These are phyloP conservation scores for Pantherophis guttatus DNA, from an alignment of 2,113 vertebrate species.

Conservation along the genomic window DNA sequence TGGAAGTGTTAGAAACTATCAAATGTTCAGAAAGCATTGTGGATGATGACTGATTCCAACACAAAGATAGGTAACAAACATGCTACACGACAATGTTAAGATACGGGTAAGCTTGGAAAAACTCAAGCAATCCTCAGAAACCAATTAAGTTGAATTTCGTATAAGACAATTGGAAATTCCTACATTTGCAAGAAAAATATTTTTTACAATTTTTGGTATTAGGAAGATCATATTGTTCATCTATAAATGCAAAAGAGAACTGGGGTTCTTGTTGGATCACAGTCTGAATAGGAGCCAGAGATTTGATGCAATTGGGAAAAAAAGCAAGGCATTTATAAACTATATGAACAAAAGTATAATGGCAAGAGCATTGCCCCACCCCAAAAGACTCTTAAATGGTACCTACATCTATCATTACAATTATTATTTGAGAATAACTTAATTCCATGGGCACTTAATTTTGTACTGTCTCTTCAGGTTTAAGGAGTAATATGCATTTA, in stretches of 20 bases:
- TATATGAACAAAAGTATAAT: neutral
- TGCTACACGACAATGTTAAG: neutral
- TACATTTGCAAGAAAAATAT: neutral
- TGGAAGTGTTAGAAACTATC: neutral
- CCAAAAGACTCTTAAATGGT: too few relatives aligned
- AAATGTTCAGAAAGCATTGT: neutral
- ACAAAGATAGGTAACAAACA: neutral
- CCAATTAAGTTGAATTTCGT: neutral
- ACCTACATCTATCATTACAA: too few relatives aligned
- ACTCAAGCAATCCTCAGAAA: neutral
- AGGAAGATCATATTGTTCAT: neutral
- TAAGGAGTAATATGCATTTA: neutral
- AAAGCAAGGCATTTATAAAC: neutral
- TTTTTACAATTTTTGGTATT: neutral
- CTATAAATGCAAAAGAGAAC: neutral
- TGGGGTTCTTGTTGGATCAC: neutral
- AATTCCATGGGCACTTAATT: too few relatives aligned
- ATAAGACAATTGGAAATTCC: neutral
- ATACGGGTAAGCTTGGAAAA: neutral
- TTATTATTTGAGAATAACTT: too few relatives aligned
- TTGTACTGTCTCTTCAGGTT: neutral
- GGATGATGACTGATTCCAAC: neutral
- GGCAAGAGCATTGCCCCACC: neutral
- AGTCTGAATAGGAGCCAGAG: neutral
- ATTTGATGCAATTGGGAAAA: neutral